Conservation (phyloP, 2,888 invertebrate genomes). For the Lissonota sp. region DNA sequence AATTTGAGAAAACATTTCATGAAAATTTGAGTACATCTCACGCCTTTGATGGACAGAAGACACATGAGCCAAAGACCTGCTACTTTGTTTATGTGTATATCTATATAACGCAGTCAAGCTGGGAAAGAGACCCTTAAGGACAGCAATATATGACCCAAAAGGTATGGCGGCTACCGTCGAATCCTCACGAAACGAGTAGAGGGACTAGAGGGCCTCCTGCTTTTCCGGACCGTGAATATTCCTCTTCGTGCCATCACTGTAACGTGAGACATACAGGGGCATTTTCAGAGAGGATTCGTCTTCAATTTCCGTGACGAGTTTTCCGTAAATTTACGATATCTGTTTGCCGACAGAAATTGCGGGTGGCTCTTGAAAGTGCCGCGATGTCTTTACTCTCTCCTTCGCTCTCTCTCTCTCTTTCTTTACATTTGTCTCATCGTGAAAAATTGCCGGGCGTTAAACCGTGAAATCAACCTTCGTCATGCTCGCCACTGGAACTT, state of each 20-base stretch:
- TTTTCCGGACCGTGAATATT: conserved; percentile 44
- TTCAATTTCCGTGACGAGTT: conserved; percentile 56
- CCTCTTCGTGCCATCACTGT: background rate
- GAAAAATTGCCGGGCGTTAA: conserved; percentile 37
- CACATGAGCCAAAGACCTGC: background rate
- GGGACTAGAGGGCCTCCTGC: no score
- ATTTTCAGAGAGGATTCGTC: conserved; percentile 20
- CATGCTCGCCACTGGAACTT: conserved; percentile 56
- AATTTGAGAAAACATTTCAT: no score
- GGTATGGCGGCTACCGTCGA: conserved; percentile 39
- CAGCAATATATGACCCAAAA: conserved; percentile 39
- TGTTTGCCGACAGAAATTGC: conserved; percentile 80
- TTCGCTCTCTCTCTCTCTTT: background rate
- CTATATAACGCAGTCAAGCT: background rate
- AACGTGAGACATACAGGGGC: conserved; percentile 9
- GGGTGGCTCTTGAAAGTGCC: conserved; percentile 74
- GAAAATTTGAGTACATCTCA: no score
- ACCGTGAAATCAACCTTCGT: conserved; percentile 63
- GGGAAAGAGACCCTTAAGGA: background rate
- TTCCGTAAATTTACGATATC: conserved; percentile 70
- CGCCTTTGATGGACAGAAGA: background rate
- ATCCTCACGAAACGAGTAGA: conserved; percentile 19
- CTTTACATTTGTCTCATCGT: conserved; percentile 38
- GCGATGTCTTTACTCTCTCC: conserved; percentile 50
- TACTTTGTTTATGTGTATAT: background rate